These are phyloP conservation scores for Eurytoma adleriae DNA, from an alignment of 2,888 invertebrate genomes.

Conservation along the genomic window DNA sequence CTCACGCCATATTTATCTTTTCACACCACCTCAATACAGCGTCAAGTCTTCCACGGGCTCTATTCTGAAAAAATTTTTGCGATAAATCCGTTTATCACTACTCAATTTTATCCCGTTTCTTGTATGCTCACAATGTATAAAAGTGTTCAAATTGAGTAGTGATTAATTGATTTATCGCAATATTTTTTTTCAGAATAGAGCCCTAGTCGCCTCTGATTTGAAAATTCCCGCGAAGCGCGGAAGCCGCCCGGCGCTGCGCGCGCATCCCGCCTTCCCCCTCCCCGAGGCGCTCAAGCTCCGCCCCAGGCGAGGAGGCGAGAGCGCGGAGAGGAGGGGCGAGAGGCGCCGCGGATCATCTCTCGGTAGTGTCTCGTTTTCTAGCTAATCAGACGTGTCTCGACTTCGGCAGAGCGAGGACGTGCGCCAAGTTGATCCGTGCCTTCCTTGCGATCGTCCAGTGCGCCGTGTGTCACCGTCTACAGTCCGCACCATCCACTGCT, in stretches of 20 bases:
- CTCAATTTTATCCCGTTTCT: too few relatives aligned
- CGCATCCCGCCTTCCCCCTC: neutral
- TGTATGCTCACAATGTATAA: too few relatives aligned
- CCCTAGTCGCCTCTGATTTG: neutral
- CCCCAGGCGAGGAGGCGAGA: conserved; percentile 9
- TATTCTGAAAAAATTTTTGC: too few relatives aligned
- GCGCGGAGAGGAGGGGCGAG: neutral
- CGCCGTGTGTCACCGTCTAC: neutral
- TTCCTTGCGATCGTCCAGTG: neutral
- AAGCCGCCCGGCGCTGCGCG: neutral
- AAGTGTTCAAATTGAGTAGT: too few relatives aligned
- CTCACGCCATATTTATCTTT: too few relatives aligned
- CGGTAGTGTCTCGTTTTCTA: neutral
- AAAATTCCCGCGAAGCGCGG: neutral
- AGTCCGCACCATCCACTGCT: neutral
- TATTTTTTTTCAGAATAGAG: too few relatives aligned
- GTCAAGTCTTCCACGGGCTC: too few relatives aligned
- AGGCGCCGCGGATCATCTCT: neutral
- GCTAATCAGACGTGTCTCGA: conserved; percentile 6
- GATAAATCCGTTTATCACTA: too few relatives aligned
- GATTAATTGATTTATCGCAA: too few relatives aligned
- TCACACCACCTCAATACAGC: too few relatives aligned
- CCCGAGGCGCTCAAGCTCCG: neutral
- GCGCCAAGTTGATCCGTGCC: neutral
- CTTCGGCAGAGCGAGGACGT: neutral